Percentiles rank a stretch among this genome's conserved stretches.
Conservation (phyloP, 1,140 invertebrate genomes). For the Belonocnema kinseyi region DNA sequence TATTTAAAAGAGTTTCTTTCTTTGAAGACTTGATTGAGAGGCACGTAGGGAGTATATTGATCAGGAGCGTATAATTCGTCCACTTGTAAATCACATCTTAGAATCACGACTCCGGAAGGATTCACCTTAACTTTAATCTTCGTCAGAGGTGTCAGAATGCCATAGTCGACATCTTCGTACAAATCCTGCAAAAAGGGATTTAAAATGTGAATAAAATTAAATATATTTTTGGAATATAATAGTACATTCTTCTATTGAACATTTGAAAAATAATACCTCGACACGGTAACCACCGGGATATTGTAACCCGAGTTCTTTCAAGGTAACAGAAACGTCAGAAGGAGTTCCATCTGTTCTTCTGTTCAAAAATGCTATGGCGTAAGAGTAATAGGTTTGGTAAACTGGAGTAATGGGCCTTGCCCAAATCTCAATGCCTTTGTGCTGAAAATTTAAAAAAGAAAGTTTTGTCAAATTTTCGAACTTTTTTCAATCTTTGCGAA, state of each 20-base stretch:
- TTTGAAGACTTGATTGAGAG: conserved; percentile 79
- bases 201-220: conserved; percentile 23
- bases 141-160: conserved; percentile 87
- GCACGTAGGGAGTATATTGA: conserved; percentile 78
- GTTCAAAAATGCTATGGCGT: conserved; percentile 91
- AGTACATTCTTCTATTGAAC: conserved; percentile 1
- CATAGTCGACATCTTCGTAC: conserved; percentile 91
- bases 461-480: too few relatives aligned
- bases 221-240: neutral
- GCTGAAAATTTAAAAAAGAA: conserved; percentile 78
- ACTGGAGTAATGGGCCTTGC: conserved; percentile 89
- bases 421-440: conserved; percentile 95
- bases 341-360: conserved; percentile 92
- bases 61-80: conserved; percentile 76
- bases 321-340: conserved; percentile 89
- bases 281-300: conserved; percentile 89
- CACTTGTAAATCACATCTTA: conserved; percentile 86
- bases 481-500: too few relatives aligned
- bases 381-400: conserved; percentile 88
- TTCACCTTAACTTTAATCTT: conserved; percentile 96
- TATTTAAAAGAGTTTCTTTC: conserved; percentile 54
- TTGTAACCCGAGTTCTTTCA: conserved; percentile 88
- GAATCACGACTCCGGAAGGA: conserved; percentile 92
- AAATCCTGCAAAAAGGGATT: conserved; percentile 82
- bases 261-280: conserved; percentile 78